A percentile compares a stretch with the other conserved stretches of the same genome.
phyloP scores from a whole-genome alignment of 2,113 vertebrate species.

The Taxidea taxus region DNA sequence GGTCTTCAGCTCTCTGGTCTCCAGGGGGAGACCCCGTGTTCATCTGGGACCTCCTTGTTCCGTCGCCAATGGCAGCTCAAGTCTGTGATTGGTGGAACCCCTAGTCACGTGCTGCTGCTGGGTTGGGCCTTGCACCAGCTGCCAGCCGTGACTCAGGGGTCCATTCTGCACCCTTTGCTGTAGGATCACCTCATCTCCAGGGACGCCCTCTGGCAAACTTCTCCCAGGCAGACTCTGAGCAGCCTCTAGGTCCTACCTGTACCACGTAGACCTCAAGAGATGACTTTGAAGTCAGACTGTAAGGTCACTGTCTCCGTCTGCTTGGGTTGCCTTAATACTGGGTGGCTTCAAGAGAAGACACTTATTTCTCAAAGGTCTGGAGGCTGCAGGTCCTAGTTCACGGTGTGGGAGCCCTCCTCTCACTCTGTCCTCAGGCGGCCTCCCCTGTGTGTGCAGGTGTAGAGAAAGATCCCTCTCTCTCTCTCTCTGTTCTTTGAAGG shows the following conservation, averaged over 20 bases:
- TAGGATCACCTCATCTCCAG: accelerated
- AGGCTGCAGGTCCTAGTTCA: background rate
- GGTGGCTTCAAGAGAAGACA: background rate
- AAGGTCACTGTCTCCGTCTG: background rate
- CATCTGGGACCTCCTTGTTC: too few species aligned
- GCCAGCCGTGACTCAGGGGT: background rate
- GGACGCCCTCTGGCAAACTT: background rate
- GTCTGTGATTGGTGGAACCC: background rate
- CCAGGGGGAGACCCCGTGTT: background rate
- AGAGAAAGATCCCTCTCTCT: background rate
- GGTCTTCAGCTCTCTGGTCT: background rate
- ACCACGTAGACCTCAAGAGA: background rate
- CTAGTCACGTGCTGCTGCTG: background rate
- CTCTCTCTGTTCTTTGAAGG: background rate
- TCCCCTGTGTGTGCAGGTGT: background rate
- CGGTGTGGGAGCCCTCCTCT: background rate
- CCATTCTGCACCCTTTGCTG: background rate
- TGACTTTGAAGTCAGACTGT: background rate
- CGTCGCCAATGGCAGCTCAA: accelerated
- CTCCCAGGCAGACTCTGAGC: background rate
- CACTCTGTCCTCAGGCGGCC: background rate
- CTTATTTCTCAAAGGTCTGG: background rate
- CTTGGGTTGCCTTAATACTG: background rate
- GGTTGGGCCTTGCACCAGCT: background rate
- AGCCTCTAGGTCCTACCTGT: background rate